Conservation (phyloP, 2,113 vertebrate species). For the Prietella phreatophila region DNA sequence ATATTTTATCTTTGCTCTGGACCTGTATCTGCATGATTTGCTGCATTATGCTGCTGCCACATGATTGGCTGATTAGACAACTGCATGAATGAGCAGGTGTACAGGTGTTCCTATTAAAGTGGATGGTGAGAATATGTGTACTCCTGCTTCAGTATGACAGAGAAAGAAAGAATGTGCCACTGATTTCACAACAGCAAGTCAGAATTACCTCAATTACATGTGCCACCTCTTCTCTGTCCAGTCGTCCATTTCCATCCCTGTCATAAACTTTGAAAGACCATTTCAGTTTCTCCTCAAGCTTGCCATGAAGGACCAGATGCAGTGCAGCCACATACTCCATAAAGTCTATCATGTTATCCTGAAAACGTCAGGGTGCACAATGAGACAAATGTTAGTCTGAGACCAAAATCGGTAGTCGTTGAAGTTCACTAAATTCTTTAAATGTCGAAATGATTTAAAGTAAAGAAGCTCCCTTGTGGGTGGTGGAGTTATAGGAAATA, state of each 20-base stretch:
- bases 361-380: not conserved
- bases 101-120: too few relatives aligned
- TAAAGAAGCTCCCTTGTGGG: too few relatives aligned
- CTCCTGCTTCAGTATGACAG: not conserved
- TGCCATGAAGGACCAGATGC: constrained; percentile 76
- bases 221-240: constrained; percentile 77
- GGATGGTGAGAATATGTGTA: too few relatives aligned
- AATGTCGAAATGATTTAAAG: not conserved
- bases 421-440: not conserved
- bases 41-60: too few relatives aligned
- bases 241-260: constrained; percentile 77
- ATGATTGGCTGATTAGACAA: too few relatives aligned
- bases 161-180: too few relatives aligned
- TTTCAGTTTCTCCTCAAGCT: constrained; percentile 79
- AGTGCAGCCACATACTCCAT: constrained; percentile 81
- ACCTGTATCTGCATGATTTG: too few relatives aligned
- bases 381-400: not conserved
- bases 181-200: not conserved
- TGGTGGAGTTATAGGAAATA: too few relatives aligned
- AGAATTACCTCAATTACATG: constrained; percentile 73
- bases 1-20: too few relatives aligned
- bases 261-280: constrained; percentile 89
- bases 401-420: not conserved
- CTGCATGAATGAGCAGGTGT: too few relatives aligned
- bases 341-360: constrained; percentile 83